Evolutionary conservation across 2,113 vertebrate species (phyloP), one percentile per base, ranked within the genome.

Genomic region (Atherinomorus stipes): DNA sequence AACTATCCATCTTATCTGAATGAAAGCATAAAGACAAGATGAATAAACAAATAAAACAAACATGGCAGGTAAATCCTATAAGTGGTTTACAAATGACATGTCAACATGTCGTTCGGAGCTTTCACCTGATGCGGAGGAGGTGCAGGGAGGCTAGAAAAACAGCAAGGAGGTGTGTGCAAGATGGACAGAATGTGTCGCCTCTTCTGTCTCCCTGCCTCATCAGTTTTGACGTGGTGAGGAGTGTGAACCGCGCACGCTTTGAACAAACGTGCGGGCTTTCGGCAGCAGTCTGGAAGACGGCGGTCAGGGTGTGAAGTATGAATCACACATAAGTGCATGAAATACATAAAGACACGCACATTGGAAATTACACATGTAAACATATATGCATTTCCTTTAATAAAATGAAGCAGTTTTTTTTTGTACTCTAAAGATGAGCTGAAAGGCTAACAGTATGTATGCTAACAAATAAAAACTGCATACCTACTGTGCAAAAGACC

Each of bases 71-170:
- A 45, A 40, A 62, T 49, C 54, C 13, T 1, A 11, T 4, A 25
- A 64, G 44, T 25, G 19, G 23, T 68, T 71, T 59, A 66, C 45
- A 71, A 71, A 75, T 45, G 49, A 71, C 58, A 81, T n/a, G 80
- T 80, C 64, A 70, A 56, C 74, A 21, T 73, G 64, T 74, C 13
- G 1, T 58, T 71, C 37, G 25, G 66, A 80, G 83, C 75, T 86
- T 78, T 80, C 84, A 76, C 84, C 76, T 88, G 50, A 11, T 79
- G 68, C 15, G 49, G 77, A 74, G 84, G 88, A 85, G 74, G 74
- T 66, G 78, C 72, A 75, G 76, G 34, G 62, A 59, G 74, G 76
- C 71, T 70, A 45, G 76, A 80, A 44, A 72, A 80, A 83, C 78
- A 65, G 61, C 68, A 74, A 47, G 64, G 18, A 73, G 74, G 68